Evolutionary conservation across 2,888 invertebrate genomes (phyloP), one percentile per base, ranked within the genome.

Genomic region (Eilema depressum): DNA sequence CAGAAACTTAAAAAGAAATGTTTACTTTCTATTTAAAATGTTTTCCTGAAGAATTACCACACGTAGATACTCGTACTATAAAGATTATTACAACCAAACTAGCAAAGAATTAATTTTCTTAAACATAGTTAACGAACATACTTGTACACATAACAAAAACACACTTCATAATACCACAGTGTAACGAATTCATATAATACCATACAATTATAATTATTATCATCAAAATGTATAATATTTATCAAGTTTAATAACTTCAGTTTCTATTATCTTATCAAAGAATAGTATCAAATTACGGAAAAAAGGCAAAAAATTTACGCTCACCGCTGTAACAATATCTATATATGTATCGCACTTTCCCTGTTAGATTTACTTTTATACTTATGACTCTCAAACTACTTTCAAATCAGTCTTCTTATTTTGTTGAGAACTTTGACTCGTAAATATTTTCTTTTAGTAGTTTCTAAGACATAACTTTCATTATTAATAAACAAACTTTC

Each of bases 401-500:
- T 63, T 63, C 30, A 25, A 23, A 33, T 65, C 33, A 53, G 2
- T 53, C n/a, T 14, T 56, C 14, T 57, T 56, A 57, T 23, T 56
- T 56, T 30, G 30, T 23, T 56, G 23, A 23, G 5, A 56, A n/a
- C n/a, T 65, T n/a, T 56, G 23, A 17, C 17, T 37, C 25, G 37
- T 59, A 14, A 11, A 59, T 12, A 26, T 25, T 11, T 25, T 20
- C 25, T 37, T 57, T n/a, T 10, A 26, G 17, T 7, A 66, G 57
- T 57, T 66, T 25, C 28, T 3, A 53, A 67, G 61, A 28, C 28
- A 67, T 53, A 57, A 63, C 63, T 63, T 68, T 68, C 57, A 57
- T 67, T 67, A 30, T 62, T 33, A 30, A 62, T n/a, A 56, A 25
- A 23, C 56, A 25, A 10, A n/a, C 53, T 25, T 30, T 12, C 0